Evolutionary conservation across 1,140 invertebrate genomes (phyloP), one percentile per base, ranked within the genome.

Genomic region (Nasonia longicornis): DNA sequence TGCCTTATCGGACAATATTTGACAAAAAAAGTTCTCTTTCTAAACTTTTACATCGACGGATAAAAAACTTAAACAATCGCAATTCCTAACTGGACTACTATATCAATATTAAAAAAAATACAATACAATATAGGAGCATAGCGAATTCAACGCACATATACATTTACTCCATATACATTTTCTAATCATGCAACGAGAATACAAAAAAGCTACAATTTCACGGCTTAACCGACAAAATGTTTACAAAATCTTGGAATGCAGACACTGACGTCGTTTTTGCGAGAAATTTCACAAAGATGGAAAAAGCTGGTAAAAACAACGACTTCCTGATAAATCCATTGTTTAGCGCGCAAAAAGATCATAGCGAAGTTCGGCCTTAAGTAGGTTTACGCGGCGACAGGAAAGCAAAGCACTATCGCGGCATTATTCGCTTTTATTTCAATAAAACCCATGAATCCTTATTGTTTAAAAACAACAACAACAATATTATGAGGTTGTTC

Each of bases 201-300:
- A 12, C 11, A 70, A 29, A 35, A 70, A 52, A 52, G 4, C 16
- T 52, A 14, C 10, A 10, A 48, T 48, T 48, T 48, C 45, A 48
- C 45, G 45, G 45, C 45, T 12, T 12, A 10, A 10, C 10, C 45
- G 8, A 48, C 45, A 48, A 48, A 48, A 48, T 10, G 48, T 52
- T 52, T 52, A 52, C 48, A 52, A 52, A 52, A 52, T 52, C 12
- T 20, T 52, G 12, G 14, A 52, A 52, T 14, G 2, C 16, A 52
- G 16, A 52, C 12, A 4, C 12, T 3, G 16, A 14, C 48, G 63
- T 66, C 48, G 63, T 66, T 66, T 66, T 66, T 66, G 10, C 14
- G 6, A 29, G 31, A 70, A 70, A 70, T 70, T 70, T 70, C 67
- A 31, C 31, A 70, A 70, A 70, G 26, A 29, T 35, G 67, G 26